Conservation (phyloP, 2,113 vertebrate genomes). For the Myotis davidii region DNA sequence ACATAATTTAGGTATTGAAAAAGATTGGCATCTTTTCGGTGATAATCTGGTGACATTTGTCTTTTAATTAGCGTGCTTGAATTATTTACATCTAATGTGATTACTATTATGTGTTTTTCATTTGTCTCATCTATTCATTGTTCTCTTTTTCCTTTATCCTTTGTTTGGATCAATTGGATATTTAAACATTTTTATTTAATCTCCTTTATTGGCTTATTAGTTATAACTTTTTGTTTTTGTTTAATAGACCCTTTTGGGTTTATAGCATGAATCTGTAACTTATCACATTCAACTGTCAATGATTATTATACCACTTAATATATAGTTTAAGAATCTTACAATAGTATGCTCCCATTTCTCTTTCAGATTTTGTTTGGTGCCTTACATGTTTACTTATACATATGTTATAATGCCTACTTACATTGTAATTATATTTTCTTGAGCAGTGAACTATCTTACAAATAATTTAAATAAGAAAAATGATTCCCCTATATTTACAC, state of each 20-base stretch:
- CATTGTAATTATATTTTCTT: neutral
- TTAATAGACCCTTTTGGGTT: neutral
- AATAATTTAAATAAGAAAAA: neutral
- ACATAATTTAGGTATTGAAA: neutral
- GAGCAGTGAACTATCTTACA: neutral
- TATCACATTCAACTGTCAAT: neutral
- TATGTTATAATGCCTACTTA: neutral
- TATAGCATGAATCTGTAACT: neutral
- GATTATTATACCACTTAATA: neutral
- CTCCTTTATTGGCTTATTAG: neutral
- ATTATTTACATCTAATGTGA: neutral
- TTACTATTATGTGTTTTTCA: neutral
- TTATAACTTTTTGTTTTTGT: neutral
- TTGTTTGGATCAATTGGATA: neutral
- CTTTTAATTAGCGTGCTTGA: neutral
- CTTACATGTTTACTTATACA: neutral
- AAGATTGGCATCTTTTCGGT: neutral
- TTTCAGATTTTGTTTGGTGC: neutral
- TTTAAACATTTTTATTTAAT: neutral
- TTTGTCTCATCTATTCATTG: neutral
- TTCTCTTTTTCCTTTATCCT: neutral
- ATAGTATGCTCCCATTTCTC: neutral
- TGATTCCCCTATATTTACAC: neutral
- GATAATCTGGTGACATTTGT: neutral
- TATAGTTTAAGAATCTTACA: neutral